These are phyloP conservation scores for Cephus sareptanus DNA, from an alignment of 2,888 invertebrate species.

Conservation along the genomic window DNA sequence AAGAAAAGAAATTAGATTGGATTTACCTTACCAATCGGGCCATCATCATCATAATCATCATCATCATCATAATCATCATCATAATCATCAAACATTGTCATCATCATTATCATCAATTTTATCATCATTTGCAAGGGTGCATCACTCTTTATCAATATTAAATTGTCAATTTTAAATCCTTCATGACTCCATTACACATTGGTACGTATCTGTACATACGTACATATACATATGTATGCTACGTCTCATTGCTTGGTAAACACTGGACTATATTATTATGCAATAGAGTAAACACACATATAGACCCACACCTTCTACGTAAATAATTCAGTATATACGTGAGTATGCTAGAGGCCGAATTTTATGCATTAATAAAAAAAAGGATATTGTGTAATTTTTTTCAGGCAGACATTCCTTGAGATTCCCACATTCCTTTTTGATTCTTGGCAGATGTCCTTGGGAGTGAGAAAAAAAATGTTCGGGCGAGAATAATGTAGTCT, in stretches of 20 bases:
- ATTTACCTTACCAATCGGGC: constrained; percentile 50
- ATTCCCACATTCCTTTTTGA: not conserved
- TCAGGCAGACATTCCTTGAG: not conserved
- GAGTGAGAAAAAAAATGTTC: not conserved
- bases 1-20: constrained; percentile 26
- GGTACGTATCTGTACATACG: not conserved
- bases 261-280: not conserved
- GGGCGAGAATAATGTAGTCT: not conserved
- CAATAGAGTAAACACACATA: not conserved
- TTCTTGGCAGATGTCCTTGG: not conserved
- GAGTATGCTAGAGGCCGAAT: not conserved
- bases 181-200: not conserved
- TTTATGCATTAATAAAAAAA: not conserved
- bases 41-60: constrained; percentile 13
- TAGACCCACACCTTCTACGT: not conserved
- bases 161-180: not conserved
- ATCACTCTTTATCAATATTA: not conserved
- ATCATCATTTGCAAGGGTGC: constrained; percentile 11
- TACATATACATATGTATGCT: not conserved
- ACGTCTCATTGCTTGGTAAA: not conserved
- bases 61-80: constrained; percentile 8
- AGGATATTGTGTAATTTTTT: not conserved
- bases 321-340: not conserved
- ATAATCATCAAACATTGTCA: constrained; percentile 3
- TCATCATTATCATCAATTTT: constrained; percentile 6